Evolutionary conservation across 2,888 invertebrate species (phyloP).

Genomic region (Agriopis aurantiaria): DNA sequence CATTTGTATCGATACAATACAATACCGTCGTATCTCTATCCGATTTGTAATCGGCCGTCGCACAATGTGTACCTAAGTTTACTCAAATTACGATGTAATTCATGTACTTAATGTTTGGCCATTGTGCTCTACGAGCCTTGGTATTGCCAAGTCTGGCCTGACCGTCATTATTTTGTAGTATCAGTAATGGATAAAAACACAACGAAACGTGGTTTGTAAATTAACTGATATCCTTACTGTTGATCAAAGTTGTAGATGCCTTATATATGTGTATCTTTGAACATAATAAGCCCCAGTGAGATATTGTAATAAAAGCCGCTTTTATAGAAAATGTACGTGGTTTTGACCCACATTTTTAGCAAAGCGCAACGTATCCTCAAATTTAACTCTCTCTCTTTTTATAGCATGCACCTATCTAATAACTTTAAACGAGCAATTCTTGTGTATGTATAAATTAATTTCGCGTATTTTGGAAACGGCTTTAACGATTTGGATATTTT

Average conservation of each 20-base stretch:
- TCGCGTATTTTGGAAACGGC: too few relatives aligned
- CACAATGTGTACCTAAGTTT: constrained; percentile 1
- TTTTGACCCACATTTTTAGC: too few relatives aligned
- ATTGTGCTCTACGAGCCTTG: constrained; percentile 55
- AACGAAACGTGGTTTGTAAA: constrained; percentile 40
- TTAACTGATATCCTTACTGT: constrained; percentile 6
- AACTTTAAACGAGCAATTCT: too few relatives aligned
- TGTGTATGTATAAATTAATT: too few relatives aligned
- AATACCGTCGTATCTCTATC: neutral
- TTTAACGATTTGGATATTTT: too few relatives aligned
- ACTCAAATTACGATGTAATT: constrained; percentile 60
- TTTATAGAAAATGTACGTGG: too few relatives aligned
- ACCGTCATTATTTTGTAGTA: constrained; percentile 61
- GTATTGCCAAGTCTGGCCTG: constrained; percentile 56
- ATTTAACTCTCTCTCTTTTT: too few relatives aligned
- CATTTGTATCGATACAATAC: neutral
- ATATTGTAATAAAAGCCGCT: neutral
- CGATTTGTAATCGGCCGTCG: neutral
- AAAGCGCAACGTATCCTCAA: too few relatives aligned
- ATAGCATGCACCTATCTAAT: too few relatives aligned
- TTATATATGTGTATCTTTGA: neutral
- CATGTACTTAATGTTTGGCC: constrained; percentile 52
- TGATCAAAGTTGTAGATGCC: constrained; percentile 4
- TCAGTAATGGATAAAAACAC: constrained; percentile 58
- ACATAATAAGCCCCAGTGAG: neutral